A percentile compares a stretch with the other conserved stretches of the same genome.
Conservation (phyloP, 2,888 invertebrate species). For the Caenorhabditis plicata region DNA sequence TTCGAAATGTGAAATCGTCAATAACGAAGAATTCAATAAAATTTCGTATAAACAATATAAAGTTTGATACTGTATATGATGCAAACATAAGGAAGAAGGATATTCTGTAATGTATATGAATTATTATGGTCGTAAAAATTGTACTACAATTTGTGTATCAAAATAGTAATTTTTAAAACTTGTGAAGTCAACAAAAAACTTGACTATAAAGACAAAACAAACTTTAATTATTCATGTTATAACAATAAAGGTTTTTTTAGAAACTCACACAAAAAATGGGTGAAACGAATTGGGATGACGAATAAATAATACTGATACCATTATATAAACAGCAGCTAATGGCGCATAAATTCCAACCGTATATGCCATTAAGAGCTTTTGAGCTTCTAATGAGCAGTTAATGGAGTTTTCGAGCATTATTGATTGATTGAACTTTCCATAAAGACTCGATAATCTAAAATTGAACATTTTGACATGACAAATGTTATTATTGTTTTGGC, state of each 20-base stretch:
- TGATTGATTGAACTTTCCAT: too few relatives aligned
- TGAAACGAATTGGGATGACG: conserved; percentile 26
- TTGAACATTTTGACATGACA: too few relatives aligned
- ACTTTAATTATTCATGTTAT: neutral
- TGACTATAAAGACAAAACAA: neutral
- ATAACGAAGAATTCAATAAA: conserved; percentile 19
- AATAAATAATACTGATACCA: conserved; percentile 17
- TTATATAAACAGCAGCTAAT: conserved; percentile 14
- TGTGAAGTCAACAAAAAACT: neutral
- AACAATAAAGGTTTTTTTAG: neutral
- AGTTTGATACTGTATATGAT: conserved; percentile 18
- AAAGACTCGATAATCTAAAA: too few relatives aligned
- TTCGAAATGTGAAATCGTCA: conserved; percentile 10
- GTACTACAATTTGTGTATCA: neutral
- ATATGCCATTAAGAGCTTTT: conserved; percentile 24
- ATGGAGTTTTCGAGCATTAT: too few relatives aligned
- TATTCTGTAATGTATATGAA: conserved; percentile 10
- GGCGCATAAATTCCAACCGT: conserved; percentile 23
- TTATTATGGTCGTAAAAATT: too few relatives aligned
- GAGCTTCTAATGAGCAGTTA: conserved; percentile 17
- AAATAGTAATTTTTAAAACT: neutral
- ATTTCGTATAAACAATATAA: conserved; percentile 27
- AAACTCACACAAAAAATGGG: conserved; percentile 25
- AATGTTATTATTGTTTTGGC: too few relatives aligned
- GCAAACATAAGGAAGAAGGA: conserved; percentile 25